Percentiles rank a stretch among this genome's conserved stretches.
Evolutionary conservation across 2,888 invertebrate genomes (phyloP).

Genomic region (Temnothorax unifasciatus): DNA sequence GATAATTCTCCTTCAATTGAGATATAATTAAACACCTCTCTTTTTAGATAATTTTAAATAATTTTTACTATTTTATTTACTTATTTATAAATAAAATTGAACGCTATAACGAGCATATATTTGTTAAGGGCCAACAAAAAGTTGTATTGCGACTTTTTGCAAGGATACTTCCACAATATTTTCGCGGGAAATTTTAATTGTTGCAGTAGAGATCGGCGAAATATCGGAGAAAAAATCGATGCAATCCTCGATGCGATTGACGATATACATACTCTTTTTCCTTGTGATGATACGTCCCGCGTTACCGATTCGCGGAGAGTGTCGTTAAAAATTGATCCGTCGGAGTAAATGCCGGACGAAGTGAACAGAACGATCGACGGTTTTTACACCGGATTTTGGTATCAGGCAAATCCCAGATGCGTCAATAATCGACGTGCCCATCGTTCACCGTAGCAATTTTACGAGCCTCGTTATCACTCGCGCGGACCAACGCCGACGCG

Average conservation of each 20-base stretch:
- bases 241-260: not conserved
- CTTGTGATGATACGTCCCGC: not conserved
- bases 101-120: not conserved
- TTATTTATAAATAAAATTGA: not conserved
- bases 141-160: not conserved
- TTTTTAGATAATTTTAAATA: not conserved
- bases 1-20: not conserved
- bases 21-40: not conserved
- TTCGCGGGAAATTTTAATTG: not conserved
- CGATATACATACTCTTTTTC: not conserved
- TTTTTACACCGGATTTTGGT: constrained; percentile 53
- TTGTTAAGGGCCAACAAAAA: not conserved
- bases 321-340: constrained; percentile 50
- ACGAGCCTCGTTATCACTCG: constrained; percentile 64
- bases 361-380: constrained; percentile 35
- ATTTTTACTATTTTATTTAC: not conserved
- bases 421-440: constrained; percentile 59
- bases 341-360: constrained; percentile 36
- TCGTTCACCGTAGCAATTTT: constrained; percentile 64
- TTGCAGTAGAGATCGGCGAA: not conserved
- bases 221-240: constrained; percentile 5
- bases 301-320: constrained; percentile 32
- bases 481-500: not conserved
- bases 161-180: not conserved
- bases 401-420: constrained; percentile 49